Evolutionary conservation across 2,797 vertebrate species (phyloP).

Genomic region (Karalla daura): DNA sequence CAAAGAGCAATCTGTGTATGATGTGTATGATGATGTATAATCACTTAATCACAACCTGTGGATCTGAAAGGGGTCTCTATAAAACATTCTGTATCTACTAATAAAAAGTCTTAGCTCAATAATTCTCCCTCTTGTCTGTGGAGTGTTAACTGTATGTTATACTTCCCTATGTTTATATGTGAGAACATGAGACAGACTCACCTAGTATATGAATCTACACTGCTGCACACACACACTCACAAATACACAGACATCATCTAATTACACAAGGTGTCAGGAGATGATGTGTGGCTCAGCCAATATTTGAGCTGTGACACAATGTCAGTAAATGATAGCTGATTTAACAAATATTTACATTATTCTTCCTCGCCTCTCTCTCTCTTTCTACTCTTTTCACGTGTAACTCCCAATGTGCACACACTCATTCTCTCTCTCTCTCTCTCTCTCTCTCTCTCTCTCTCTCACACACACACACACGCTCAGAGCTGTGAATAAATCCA

Average conservation of each 20-base stretch:
- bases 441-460: constrained; percentile 1
- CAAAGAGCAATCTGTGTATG: too few species aligned
- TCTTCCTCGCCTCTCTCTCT: neutral
- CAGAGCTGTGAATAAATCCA: constrained; percentile 64
- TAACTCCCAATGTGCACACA: too few species aligned
- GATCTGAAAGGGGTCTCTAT: too few species aligned
- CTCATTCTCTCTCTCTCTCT: neutral
- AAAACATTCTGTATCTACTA: too few species aligned
- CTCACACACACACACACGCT: constrained; percentile 15
- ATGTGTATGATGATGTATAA: too few species aligned
- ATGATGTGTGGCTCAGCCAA: constrained; percentile 35
- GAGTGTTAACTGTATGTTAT: too few species aligned
- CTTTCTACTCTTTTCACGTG: too few species aligned
- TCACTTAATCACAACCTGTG: too few species aligned
- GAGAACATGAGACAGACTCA: neutral
- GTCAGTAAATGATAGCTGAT: constrained; percentile 46
- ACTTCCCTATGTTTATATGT: neutral
- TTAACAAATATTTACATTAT: constrained; percentile 52
- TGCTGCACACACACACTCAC: neutral
- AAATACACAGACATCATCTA: constrained; percentile 14
- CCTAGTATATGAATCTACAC: neutral
- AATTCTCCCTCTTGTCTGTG: too few species aligned
- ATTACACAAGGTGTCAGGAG: constrained; percentile 43
- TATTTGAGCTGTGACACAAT: constrained; percentile 29
- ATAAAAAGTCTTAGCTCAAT: too few species aligned